phyloP scores from a whole-genome alignment of 2,888 invertebrate genomes.

The Tachina lurida region DNA sequence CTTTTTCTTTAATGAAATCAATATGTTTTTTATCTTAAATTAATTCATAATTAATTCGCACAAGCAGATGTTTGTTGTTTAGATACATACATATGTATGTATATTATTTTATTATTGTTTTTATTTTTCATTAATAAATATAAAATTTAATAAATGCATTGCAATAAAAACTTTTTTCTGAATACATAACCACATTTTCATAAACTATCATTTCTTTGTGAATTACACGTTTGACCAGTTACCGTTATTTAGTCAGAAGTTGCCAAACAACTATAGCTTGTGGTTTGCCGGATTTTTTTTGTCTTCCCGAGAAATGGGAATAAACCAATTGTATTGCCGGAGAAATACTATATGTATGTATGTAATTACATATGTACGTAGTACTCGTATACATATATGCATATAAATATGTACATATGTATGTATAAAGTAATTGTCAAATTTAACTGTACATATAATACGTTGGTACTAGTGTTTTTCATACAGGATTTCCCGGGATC shows the following conservation, averaged over 20 bases:
- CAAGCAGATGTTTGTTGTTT: neutral
- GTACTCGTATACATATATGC: too few species aligned
- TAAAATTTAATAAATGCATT: neutral
- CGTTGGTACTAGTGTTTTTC: too few species aligned
- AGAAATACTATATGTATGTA: too few species aligned
- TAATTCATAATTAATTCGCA: conserved; percentile 45
- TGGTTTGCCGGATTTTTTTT: too few species aligned
- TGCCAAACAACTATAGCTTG: neutral
- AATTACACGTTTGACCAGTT: conserved; percentile 21
- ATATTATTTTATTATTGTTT: neutral
- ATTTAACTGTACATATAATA: too few species aligned
- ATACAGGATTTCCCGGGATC: too few species aligned
- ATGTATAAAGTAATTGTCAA: too few species aligned
- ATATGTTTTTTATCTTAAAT: conserved; percentile 19
- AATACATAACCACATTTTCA: neutral
- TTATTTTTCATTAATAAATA: conserved; percentile 5
- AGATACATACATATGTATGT: neutral
- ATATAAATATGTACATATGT: too few species aligned
- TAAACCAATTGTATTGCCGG: too few species aligned
- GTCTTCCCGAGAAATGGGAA: too few species aligned
- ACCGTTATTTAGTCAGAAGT: neutral
- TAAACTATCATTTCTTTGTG: conserved; percentile 21
- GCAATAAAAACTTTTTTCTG: neutral
- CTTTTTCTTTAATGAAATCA: neutral
- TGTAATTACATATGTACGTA: too few species aligned